phyloP scores from a whole-genome alignment of 1,140 invertebrate species.

The Hycleus phaleratus region DNA sequence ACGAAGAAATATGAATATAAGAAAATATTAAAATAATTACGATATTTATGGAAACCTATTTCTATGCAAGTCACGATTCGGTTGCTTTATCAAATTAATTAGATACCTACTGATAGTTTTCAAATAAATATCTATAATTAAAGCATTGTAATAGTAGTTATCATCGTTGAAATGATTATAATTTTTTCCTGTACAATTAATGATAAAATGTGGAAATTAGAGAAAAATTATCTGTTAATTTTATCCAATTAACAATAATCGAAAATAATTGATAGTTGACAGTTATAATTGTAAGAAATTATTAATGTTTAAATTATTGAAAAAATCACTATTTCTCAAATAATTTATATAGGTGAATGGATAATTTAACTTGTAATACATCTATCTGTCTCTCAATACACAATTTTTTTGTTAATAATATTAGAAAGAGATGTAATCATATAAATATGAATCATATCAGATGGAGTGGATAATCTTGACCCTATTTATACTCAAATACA shows the following conservation, averaged over 20 bases:
- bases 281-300: not conserved
- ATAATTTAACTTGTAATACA: slow-evolving; percentile 1
- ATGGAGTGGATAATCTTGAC: slow-evolving; percentile 15
- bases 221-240: no score
- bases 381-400: not conserved
- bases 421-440: slow-evolving; percentile 10
- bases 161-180: no score
- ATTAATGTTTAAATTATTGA: slow-evolving; percentile 2
- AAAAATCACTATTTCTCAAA: not conserved
- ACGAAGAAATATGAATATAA: slow-evolving; percentile 2
- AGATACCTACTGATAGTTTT: no score
- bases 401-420: not conserved
- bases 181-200: no score
- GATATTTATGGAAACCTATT: no score
- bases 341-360: slow-evolving; percentile 2
- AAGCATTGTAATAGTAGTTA: no score
- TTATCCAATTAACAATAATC: no score
- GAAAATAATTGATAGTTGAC: not conserved
- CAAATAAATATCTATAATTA: no score
- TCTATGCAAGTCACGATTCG: no score
- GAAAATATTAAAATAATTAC: no score
- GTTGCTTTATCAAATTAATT: no score
- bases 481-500: not conserved
- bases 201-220: no score
- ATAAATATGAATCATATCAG: slow-evolving; percentile 11